phyloP scores from a whole-genome alignment of 1,140 invertebrate genomes.

The Prorops nasuta region DNA sequence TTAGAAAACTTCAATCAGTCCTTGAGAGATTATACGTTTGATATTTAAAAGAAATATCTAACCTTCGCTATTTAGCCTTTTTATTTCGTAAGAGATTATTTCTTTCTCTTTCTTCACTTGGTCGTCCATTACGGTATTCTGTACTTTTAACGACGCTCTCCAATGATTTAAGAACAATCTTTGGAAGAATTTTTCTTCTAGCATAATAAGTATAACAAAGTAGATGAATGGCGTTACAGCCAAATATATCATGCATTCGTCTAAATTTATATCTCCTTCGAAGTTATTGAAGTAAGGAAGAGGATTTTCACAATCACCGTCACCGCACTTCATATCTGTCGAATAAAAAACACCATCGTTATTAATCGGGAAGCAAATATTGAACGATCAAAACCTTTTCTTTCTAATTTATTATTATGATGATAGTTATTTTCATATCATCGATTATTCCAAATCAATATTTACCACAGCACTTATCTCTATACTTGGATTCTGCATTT shows the following conservation, averaged over 20 bases:
- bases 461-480: constrained; percentile 40
- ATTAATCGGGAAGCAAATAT: too few species aligned
- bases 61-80: constrained; percentile 34
- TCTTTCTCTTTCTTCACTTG: constrained; percentile 48
- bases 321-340: constrained; percentile 33
- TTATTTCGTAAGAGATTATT: constrained; percentile 37
- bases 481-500: background rate
- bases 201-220: constrained; percentile 36
- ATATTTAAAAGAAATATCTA: background rate
- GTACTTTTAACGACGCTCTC: constrained; percentile 1
- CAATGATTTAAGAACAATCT: constrained; percentile 26
- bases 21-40: too few species aligned
- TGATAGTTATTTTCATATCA: constrained; percentile 4
- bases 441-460: too few species aligned
- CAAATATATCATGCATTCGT: constrained; percentile 39
- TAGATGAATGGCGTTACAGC: constrained; percentile 38
- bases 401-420: background rate
- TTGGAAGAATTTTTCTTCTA: constrained; percentile 39
- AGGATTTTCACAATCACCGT: constrained; percentile 39
- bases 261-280: constrained; percentile 34
- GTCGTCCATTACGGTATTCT: constrained; percentile 32
- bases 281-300: constrained; percentile 38
- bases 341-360: constrained; percentile 1
- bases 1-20: too few species aligned
- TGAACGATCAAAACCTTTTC: constrained; percentile 9